These are phyloP conservation scores for Cotesia typhae DNA, from an alignment of 1,140 invertebrate species.

Conservation along the genomic window DNA sequence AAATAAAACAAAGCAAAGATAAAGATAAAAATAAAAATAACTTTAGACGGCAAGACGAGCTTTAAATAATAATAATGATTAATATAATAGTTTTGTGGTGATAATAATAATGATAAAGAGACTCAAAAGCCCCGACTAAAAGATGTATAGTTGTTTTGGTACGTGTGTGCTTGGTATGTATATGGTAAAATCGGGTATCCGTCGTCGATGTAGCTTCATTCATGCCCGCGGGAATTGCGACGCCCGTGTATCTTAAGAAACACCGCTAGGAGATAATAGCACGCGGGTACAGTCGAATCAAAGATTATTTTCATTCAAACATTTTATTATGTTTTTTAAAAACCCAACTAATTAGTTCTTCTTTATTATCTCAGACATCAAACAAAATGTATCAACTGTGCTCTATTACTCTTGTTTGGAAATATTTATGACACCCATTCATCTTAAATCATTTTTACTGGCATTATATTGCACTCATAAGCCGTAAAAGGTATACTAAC, in stretches of 20 bases:
- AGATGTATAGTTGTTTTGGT: conserved; percentile 1
- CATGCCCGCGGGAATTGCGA: conserved; percentile 46
- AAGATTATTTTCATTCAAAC: conserved; percentile 41
- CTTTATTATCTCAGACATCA: background rate
- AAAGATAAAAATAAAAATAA: conserved; percentile 9
- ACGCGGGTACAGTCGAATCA: conserved; percentile 55
- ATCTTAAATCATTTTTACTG: too few relatives aligned
- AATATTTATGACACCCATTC: too few relatives aligned
- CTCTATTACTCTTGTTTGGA: too few relatives aligned
- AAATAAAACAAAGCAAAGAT: background rate
- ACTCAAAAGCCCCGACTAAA: conserved; percentile 1
- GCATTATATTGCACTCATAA: too few relatives aligned
- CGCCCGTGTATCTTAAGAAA: conserved; percentile 61
- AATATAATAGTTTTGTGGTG: background rate
- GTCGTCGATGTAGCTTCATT: conserved; percentile 40
- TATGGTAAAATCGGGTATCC: conserved; percentile 20
- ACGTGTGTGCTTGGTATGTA: conserved; percentile 13
- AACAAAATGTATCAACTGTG: too few relatives aligned
- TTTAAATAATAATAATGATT: too few relatives aligned
- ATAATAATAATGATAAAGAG: conserved; percentile 7
- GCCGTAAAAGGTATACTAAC: too few relatives aligned
- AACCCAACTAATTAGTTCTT: background rate
- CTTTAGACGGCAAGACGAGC: conserved; percentile 14
- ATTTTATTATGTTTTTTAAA: conserved; percentile 1
- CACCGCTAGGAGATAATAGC: conserved; percentile 63